Percentiles rank a stretch among this genome's conserved stretches.
Evolutionary conservation across 2,797 vertebrate genomes (phyloP).

Genomic region (Crenichthys baileyi): DNA sequence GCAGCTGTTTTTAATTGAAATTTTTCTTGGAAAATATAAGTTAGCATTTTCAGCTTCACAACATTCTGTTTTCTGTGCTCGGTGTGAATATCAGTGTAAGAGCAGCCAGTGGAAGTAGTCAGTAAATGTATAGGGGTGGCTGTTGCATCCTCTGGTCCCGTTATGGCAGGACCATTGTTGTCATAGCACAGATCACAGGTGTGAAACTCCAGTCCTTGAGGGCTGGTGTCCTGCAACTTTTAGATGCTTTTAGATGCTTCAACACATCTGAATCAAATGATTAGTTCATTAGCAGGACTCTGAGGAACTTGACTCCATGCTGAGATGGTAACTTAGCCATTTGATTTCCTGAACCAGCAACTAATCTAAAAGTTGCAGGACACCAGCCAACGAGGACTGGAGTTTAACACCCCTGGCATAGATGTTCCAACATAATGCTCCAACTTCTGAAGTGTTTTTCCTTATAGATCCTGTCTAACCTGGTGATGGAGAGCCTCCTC

Average conservation of each 20-base stretch:
- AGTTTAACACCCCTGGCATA: neutral
- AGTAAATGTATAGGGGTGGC: neutral
- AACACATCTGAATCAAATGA: too few species aligned
- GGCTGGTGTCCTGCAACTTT: too few species aligned
- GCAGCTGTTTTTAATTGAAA: neutral
- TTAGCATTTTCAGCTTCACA: neutral
- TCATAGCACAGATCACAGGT: neutral
- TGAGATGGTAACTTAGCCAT: too few species aligned
- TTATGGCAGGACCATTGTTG: neutral
- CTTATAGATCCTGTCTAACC: slow-evolving; percentile 89
- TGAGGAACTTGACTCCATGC: too few species aligned
- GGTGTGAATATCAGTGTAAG: neutral
- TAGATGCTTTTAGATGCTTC: too few species aligned
- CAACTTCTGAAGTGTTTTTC: neutral
- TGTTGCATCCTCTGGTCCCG: neutral
- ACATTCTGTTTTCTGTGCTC: neutral
- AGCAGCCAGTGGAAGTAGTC: neutral
- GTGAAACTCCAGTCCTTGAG: too few species aligned
- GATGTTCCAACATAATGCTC: neutral
- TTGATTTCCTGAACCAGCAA: too few species aligned
- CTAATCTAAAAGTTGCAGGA: too few species aligned
- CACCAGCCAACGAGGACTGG: too few species aligned
- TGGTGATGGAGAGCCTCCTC: slow-evolving; percentile 93
- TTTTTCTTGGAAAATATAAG: neutral
- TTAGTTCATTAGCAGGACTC: too few species aligned